Conservation (phyloP, 1,140 invertebrate genomes). For the Halictus rubicundus region DNA sequence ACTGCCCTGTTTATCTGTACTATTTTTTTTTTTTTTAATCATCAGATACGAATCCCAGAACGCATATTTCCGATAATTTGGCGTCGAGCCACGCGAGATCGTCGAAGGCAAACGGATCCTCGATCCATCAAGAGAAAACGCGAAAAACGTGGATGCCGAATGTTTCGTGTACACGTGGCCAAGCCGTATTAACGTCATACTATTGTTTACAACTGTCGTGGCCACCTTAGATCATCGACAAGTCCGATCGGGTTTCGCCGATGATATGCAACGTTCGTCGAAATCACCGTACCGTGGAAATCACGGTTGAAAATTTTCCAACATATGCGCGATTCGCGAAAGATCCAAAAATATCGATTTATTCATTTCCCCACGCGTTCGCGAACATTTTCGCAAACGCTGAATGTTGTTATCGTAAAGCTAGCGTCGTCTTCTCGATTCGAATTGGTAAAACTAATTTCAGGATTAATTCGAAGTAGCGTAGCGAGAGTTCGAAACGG, state of each 20-base stretch:
- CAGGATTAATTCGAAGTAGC: background rate
- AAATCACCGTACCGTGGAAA: background rate
- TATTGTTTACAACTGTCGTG: constrained; percentile 34
- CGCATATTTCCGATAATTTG: constrained; percentile 35
- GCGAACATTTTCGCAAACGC: background rate
- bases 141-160: constrained; percentile 29
- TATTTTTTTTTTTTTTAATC: background rate
- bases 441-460: background rate
- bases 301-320: constrained; percentile 24
- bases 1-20: constrained; percentile 33
- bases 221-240: constrained; percentile 38
- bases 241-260: background rate
- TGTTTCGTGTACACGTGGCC: constrained; percentile 15
- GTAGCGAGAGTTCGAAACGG: background rate
- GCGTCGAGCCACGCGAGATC: constrained; percentile 14
- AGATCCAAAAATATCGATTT: constrained; percentile 20
- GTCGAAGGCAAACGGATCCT: background rate
- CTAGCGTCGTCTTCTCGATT: background rate
- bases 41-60: background rate
- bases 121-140: constrained; percentile 1
- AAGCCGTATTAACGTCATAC: constrained; percentile 8
- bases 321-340: background rate
- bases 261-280: background rate
- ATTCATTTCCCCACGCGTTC: background rate
- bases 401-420: background rate